These are phyloP conservation scores for Glyphotaelius pellucidus DNA, from an alignment of 2,888 invertebrate genomes.

Conservation along the genomic window DNA sequence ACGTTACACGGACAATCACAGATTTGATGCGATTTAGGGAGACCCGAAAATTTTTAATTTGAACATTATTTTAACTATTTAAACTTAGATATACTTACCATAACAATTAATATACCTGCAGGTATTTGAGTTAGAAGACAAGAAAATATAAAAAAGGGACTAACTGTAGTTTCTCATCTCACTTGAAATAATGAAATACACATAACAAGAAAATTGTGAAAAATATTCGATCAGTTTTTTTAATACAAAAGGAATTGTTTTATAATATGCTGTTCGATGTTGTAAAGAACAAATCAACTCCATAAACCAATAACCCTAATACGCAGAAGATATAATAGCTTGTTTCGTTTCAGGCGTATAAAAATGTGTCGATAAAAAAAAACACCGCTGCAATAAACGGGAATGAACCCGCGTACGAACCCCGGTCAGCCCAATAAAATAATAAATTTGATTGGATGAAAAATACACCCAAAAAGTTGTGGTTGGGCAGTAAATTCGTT, in stretches of 20 bases:
- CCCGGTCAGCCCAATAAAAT: constrained; percentile 12
- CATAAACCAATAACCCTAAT: not conserved
- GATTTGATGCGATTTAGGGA: no score
- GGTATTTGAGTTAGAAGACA: no score
- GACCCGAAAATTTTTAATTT: no score
- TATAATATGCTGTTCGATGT: not conserved
- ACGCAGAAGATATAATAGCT: not conserved
- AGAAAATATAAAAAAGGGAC: no score
- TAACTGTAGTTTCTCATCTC: no score
- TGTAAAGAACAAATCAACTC: constrained; percentile 1
- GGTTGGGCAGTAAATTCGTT: not conserved
- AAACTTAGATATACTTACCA: no score
- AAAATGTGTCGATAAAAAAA: constrained; percentile 24
- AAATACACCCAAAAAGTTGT: not conserved
- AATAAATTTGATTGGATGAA: constrained; percentile 7
- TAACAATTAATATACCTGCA: no score
- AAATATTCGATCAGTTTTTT: not conserved
- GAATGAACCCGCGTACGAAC: not conserved
- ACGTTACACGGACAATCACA: no score
- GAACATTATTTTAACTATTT: no score
- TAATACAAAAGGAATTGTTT: not conserved
- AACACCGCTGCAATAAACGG: not conserved
- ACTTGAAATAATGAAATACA: not conserved
- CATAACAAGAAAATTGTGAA: not conserved
- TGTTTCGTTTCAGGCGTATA: not conserved